Conservation (phyloP, 2,113 vertebrate species). For the Anhinga anhinga region DNA sequence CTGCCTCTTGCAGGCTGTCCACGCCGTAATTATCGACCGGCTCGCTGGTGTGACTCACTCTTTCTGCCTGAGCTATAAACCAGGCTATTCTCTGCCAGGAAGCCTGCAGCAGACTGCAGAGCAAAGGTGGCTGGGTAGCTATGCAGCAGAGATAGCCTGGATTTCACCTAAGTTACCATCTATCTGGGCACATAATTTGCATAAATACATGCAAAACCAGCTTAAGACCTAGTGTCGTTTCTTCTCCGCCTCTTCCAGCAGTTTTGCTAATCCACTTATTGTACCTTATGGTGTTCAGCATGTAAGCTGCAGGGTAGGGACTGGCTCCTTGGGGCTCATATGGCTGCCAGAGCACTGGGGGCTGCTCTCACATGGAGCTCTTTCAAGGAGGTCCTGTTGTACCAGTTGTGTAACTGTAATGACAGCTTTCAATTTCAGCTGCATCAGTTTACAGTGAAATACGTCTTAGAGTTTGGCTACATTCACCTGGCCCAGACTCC, state of each 20-base stretch:
- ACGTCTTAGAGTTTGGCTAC: neutral
- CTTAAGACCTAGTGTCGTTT: neutral
- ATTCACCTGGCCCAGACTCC: neutral
- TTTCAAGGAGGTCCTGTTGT: neutral
- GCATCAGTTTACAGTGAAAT: neutral
- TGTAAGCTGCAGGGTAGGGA: neutral
- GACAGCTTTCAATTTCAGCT: neutral
- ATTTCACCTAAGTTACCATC: neutral
- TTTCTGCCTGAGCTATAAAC: neutral
- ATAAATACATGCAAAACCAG: neutral
- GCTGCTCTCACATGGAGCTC: neutral
- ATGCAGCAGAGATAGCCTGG: neutral
- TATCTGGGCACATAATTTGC: neutral
- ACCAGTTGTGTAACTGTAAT: rapidly evolving
- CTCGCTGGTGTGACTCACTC: neutral
- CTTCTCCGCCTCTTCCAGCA: neutral
- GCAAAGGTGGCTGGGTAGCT: neutral
- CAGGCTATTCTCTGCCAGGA: neutral
- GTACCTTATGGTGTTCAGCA: neutral
- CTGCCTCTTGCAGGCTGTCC: neutral
- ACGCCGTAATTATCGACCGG: rapidly evolving
- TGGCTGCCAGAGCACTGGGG: neutral
- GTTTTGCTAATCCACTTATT: neutral
- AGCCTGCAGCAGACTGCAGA: neutral
- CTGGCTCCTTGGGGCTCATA: rapidly evolving